Base-by-base conservation (phyloP, 1,140 invertebrate species). In the Drosophila novamexicana region DNA sequence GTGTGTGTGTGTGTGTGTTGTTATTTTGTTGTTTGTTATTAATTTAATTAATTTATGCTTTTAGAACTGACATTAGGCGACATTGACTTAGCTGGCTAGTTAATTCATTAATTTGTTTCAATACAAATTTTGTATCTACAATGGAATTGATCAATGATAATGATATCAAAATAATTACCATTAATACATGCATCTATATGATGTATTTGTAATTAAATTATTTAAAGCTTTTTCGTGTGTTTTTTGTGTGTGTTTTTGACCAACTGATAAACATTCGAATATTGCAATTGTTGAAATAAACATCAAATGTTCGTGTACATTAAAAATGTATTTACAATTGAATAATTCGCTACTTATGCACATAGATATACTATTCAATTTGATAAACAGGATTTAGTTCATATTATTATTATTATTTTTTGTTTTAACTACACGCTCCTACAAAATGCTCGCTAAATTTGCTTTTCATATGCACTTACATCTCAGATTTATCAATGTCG, bases 31-130 rank as follows among this genome's bases (percentile, higher is more conserved):
- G 6, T 45, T 73, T 49, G 39, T 22, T 67, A 56, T 67, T 44
- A 54, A 72, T 64, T 67, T 42, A 74, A 80, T 77, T 85, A 64
- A 62, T 80, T 75, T 64, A 81, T 81, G 70, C 59, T 88, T 88
- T 75, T 86, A 86, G 72, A 86, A 83, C 83, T 88, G 79, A 88
- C 82, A 75, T 81, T 90, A 90, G 81, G 81, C 85, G 85, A 89
- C 85, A 89, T 84, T 89, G 81, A 88, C 80, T 84, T 89, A 90
- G 77, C 75, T 79, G 66, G 47, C 84, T 81, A 88, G 64, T 72
- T 88, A 73, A 62, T 81, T 65, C 50, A 63, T 86, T 72, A 63
- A 71, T 71, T 65, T 54, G 37, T 61, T 64, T 74, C 58, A 73
- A 77, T 89, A 88, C 64, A 73, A 61, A 40, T 68, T 34, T 34